Base-by-base conservation (phyloP, 2,888 invertebrate species). In the Andrena chrysosceles region DNA sequence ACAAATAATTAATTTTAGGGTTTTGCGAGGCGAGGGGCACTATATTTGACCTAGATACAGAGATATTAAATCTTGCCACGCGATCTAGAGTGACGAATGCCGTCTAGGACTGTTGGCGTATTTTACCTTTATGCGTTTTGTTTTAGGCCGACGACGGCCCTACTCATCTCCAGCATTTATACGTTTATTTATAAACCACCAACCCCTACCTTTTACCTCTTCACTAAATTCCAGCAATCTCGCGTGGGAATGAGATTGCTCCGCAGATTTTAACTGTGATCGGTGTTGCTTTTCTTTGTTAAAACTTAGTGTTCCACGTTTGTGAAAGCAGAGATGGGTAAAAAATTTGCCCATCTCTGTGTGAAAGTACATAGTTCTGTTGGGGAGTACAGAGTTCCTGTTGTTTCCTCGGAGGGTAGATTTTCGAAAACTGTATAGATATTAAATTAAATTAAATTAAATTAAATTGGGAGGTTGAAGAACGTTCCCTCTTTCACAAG, bases 31-130 rank as follows among this genome's bases (percentile, higher is more conserved):
- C 35, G 35, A 35, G 35, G 62, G 5, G 31, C 56, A 16, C 13
- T 52, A 68, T 71, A 62, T 63, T 49, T 72, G 83, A 81, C 81
- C 83, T 26, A 81, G 68, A 84, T 83, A 72, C 59, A 35, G 54
- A 10, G 60, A 80, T 83, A 79, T 76, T 78, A 71, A 76, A 83
- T 84, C 62, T 79, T 66, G 52, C 74, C 70, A 60, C 20, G 52
- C 35, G 71, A 82, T 78, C 71, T 75, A 67, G 70, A 49, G 8
- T 71, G 82, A 73, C 60, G 42, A 69, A 79, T 66, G 66, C 63
- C 31, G 79, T 67, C 75, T 83, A 71, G 48, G 29, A 70, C 8
- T 23, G 0, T 62, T 35, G 13, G 66, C 67, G 48, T 62, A 70
- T 66, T 72, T 76, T n/a, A 56, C 52, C 23, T 62, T 66, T 68